phyloP scores from a whole-genome alignment of 2,113 vertebrate species.

The Oreocharis arfaki region DNA sequence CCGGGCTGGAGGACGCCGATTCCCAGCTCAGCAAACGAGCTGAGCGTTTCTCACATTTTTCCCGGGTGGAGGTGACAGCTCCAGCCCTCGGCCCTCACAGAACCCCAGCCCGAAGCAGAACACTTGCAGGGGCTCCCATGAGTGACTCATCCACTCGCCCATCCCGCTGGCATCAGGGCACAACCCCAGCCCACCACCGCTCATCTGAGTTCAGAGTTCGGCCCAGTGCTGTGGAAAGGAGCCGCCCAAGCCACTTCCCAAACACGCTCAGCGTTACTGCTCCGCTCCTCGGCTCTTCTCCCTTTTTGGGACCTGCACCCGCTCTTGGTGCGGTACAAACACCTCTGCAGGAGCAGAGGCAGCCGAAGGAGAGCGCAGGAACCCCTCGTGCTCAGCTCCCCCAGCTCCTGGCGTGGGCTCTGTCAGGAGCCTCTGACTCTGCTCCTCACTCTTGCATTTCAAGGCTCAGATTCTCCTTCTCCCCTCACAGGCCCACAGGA shows the following conservation, averaged over 20 bases:
- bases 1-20: not conserved
- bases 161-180: not conserved
- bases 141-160: not conserved
- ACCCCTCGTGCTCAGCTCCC: not conserved
- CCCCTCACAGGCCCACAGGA: too few species aligned
- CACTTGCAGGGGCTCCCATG: not conserved
- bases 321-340: not conserved
- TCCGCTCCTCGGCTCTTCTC: not conserved
- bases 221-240: not conserved
- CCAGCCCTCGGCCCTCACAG: not conserved
- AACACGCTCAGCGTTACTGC: not conserved
- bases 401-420: not conserved
- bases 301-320: not conserved
- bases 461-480: not conserved
- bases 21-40: accelerated
- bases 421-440: not conserved
- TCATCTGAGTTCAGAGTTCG: not conserved
- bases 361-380: not conserved
- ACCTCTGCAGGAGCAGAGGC: not conserved
- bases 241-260: not conserved
- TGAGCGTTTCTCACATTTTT: not conserved
- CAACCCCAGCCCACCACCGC: not conserved
- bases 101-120: not conserved
- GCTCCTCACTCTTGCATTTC: not conserved
- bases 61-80: not conserved